phyloP scores from a whole-genome alignment of 2,888 invertebrate species.

The Zaprionus bogoriensis region DNA sequence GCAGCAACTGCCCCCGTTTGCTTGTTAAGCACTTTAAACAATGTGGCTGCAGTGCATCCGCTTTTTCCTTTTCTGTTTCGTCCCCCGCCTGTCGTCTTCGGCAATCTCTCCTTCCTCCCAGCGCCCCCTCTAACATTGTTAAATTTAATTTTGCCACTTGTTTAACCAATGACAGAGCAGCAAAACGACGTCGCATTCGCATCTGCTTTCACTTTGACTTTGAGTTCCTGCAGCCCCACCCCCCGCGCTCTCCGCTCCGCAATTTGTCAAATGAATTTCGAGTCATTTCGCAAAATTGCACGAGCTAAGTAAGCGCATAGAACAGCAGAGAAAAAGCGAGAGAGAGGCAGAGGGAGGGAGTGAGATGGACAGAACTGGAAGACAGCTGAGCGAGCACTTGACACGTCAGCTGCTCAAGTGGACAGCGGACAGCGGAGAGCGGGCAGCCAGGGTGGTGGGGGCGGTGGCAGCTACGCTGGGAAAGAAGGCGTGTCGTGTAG shows the following conservation, averaged over 20 bases:
- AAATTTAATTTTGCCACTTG: conserved; percentile 79
- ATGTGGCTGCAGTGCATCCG: conserved; percentile 44
- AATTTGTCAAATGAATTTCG: conserved; percentile 77
- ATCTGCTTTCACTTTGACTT: not conserved
- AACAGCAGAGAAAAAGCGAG: conserved; percentile 15
- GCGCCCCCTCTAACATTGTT: conserved; percentile 49
- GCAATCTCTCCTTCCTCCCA: not conserved
- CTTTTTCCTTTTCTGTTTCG: conserved; percentile 5
- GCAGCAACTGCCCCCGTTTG: conserved; percentile 25
- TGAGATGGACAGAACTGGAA: no score
- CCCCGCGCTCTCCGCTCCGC: conserved; percentile 3
- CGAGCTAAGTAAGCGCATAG: conserved; percentile 15
- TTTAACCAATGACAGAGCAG: conserved; percentile 75
- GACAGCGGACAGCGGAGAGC: not conserved
- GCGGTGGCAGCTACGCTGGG: no score
- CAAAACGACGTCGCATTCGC: conserved; percentile 15
- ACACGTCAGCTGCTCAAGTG: conserved; percentile 57
- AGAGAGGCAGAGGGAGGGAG: not conserved
- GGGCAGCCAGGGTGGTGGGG: not conserved
- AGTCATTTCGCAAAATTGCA: conserved; percentile 75
- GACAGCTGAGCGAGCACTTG: conserved; percentile 56
- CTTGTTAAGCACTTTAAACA: conserved; percentile 79
- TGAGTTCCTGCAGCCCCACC: not conserved
- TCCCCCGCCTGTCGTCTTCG: no score
- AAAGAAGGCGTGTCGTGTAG: conserved; percentile 13